phyloP scores from a whole-genome alignment of 2,113 vertebrate genomes.

The Podilymbus podiceps region DNA sequence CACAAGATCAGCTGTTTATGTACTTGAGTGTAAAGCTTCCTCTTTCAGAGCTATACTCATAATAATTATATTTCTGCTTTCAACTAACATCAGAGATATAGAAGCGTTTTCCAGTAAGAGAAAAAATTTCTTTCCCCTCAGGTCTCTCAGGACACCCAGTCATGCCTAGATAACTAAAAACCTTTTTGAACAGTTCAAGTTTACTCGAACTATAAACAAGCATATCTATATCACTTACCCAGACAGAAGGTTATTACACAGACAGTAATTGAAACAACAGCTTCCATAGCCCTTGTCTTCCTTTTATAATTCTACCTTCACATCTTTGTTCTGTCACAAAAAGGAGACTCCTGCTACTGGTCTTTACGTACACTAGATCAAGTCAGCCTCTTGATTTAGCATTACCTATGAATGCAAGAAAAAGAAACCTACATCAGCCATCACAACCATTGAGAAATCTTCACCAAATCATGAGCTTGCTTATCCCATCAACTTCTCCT shows the following conservation, averaged over 20 bases:
- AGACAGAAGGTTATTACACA: not conserved
- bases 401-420: not conserved
- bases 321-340: not conserved
- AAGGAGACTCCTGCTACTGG: not conserved
- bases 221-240: not conserved
- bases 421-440: not conserved
- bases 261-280: not conserved
- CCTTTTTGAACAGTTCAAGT: not conserved
- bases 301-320: not conserved
- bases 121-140: not conserved
- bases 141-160: not conserved
- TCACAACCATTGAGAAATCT: not conserved
- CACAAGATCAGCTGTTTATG: not conserved
- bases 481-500: not conserved
- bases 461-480: not conserved
- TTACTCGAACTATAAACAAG: not conserved
- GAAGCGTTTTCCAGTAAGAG: not conserved
- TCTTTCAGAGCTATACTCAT: not conserved
- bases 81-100: not conserved
- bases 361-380: not conserved
- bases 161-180: not conserved
- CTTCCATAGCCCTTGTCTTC: not conserved
- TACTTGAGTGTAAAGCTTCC: not conserved
- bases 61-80: not conserved
- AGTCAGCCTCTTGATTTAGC: not conserved